Conservation (phyloP, 1,140 invertebrate genomes). For the Drosophila serrata region DNA sequence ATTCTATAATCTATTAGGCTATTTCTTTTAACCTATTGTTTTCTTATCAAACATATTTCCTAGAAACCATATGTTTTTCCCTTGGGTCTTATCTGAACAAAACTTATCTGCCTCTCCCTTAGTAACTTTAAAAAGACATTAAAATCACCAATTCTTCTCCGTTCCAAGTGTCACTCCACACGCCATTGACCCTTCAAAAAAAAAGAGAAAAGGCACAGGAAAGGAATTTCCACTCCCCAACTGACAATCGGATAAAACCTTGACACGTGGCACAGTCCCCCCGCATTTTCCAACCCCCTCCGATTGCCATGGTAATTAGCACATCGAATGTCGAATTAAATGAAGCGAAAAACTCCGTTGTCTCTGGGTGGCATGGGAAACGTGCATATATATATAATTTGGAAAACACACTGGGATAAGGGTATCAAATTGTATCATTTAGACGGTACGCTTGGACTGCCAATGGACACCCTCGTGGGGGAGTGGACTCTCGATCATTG, state of each 20-base stretch:
- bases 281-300: not conserved
- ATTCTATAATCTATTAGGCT: no score
- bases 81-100: not conserved
- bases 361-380: conserved; percentile 31
- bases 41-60: not conserved
- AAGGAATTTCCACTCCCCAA: conserved; percentile 8
- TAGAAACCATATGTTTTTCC: not conserved
- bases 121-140: not conserved
- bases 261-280: conserved; percentile 27
- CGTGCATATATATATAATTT: conserved; percentile 25
- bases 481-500: conserved; percentile 90
- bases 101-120: not conserved
- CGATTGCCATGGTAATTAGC: conserved; percentile 57
- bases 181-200: not conserved
- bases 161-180: not conserved
- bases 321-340: conserved; percentile 53
- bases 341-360: conserved; percentile 65
- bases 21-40: not conserved
- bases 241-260: conserved; percentile 23
- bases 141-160: not conserved
- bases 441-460: conserved; percentile 10
- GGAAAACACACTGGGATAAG: not conserved
- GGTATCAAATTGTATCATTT: not conserved
- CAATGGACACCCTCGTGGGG: conserved; percentile 89
- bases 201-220: not conserved